Evolutionary conservation across 2,888 invertebrate species (phyloP).

Genomic region (Cryptops parisi): DNA sequence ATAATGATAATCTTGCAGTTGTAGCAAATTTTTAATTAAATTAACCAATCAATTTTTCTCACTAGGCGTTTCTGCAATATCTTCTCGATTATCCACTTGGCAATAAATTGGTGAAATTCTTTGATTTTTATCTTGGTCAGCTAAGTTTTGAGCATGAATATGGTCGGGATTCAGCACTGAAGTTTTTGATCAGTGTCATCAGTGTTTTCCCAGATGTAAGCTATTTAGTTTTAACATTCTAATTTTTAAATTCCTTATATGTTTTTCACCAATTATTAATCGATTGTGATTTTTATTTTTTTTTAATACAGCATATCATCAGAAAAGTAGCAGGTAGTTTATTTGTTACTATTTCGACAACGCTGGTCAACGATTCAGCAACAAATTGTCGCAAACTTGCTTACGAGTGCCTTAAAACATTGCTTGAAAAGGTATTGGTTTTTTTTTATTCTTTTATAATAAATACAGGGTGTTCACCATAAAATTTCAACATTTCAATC

Average conservation of each 20-base stretch:
- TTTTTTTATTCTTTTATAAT: too few relatives aligned
- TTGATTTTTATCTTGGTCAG: constrained; percentile 71
- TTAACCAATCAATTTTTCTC: constrained; percentile 22
- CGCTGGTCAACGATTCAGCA: constrained; percentile 68
- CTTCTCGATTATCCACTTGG: constrained; percentile 77
- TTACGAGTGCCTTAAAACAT: constrained; percentile 52
- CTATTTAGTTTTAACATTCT: too few relatives aligned
- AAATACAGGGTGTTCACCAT: too few relatives aligned
- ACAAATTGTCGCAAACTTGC: constrained; percentile 56
- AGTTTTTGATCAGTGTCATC: constrained; percentile 66
- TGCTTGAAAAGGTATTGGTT: constrained; percentile 39
- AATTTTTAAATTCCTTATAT: too few relatives aligned
- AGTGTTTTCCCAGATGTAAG: constrained; percentile 57
- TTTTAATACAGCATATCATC: background rate
- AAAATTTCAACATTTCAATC: too few relatives aligned
- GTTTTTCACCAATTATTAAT: too few relatives aligned
- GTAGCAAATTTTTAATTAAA: constrained; percentile 1
- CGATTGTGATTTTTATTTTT: too few relatives aligned
- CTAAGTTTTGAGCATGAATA: constrained; percentile 62
- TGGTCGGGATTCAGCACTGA: constrained; percentile 72
- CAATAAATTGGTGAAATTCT: constrained; percentile 50
- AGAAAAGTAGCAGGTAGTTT: constrained; percentile 30
- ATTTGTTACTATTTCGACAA: constrained; percentile 56
- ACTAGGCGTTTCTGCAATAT: constrained; percentile 47
- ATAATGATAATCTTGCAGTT: background rate